phyloP scores from a whole-genome alignment of 2,797 vertebrate genomes.

The Discoglossus pictus region DNA sequence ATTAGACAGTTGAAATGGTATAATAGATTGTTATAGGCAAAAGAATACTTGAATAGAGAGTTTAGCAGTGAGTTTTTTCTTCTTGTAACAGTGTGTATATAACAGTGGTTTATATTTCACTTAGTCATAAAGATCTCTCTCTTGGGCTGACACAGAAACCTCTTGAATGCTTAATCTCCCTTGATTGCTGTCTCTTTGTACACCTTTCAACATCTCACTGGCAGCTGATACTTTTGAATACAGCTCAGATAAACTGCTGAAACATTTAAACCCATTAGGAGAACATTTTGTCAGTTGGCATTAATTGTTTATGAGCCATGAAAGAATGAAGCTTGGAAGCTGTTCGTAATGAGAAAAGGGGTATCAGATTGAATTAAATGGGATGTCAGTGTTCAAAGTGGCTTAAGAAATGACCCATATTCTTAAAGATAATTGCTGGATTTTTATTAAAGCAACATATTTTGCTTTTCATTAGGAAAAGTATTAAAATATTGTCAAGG shows the following conservation, averaged over 20 bases:
- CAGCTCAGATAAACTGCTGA: slow-evolving; percentile 35
- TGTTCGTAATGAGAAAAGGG: not conserved
- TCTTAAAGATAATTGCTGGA: too few relatives aligned
- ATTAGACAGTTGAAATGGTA: too few relatives aligned
- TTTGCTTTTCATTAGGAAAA: too few relatives aligned
- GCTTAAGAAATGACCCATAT: too few relatives aligned
- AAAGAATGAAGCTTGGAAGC: not conserved
- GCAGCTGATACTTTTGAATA: slow-evolving; percentile 35
- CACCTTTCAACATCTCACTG: slow-evolving; percentile 12
- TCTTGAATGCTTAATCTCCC: not conserved
- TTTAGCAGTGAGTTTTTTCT: too few relatives aligned
- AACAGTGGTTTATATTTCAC: slow-evolving; percentile 3
- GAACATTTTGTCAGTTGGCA: slow-evolving; percentile 19
- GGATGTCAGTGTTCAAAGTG: too few relatives aligned
- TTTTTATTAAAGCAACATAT: too few relatives aligned
- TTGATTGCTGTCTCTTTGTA: slow-evolving; percentile 25
- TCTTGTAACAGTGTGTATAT: not conserved
- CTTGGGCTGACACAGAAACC: not conserved
- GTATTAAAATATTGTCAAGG: too few relatives aligned
- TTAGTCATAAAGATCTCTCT: not conserved
- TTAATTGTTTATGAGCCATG: slow-evolving; percentile 35
- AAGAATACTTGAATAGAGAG: too few relatives aligned
- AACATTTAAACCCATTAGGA: slow-evolving; percentile 44
- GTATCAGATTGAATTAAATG: too few relatives aligned
- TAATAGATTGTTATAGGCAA: too few relatives aligned